phyloP scores from a whole-genome alignment of 2,797 vertebrate species.

The Bryconaethiops microstoma region DNA sequence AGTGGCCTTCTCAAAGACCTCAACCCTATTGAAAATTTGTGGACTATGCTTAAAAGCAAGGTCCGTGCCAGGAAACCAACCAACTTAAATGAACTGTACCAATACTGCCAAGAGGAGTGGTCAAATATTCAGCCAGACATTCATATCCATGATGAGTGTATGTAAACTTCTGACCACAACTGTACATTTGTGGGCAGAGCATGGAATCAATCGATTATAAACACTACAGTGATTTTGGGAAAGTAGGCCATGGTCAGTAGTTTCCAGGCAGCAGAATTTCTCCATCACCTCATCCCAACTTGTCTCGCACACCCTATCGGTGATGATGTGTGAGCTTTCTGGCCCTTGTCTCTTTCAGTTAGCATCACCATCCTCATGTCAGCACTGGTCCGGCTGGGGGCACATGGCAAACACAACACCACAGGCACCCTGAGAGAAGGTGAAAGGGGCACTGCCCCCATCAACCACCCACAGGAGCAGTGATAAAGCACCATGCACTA shows the following conservation, averaged over 20 bases:
- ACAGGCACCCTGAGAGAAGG: conserved; percentile 12
- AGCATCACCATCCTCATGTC: conserved; percentile 23
- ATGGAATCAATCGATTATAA: background rate
- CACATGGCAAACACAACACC: background rate
- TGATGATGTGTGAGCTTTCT: conserved; percentile 12
- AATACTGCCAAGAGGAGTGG: too few relatives aligned
- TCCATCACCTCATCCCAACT: background rate
- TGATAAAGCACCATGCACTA: conserved; percentile 21
- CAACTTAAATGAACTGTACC: too few relatives aligned
- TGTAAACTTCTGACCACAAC: too few relatives aligned
- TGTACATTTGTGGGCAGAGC: background rate
- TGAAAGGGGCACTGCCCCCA: conserved; percentile 23
- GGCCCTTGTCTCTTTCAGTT: conserved; percentile 12
- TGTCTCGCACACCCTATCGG: background rate
- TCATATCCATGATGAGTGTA: too few relatives aligned
- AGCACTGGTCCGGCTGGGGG: conserved; percentile 1
- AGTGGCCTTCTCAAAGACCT: too few relatives aligned
- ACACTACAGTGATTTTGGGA: background rate
- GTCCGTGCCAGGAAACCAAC: too few relatives aligned
- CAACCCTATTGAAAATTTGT: too few relatives aligned
- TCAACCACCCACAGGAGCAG: conserved; percentile 8
- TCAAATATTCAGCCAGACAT: too few relatives aligned
- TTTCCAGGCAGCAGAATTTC: background rate
- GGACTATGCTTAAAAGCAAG: too few relatives aligned
- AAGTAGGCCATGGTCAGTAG: background rate